phyloP scores from a whole-genome alignment of 1,140 invertebrate genomes.

The Wiebesia pumilae region DNA sequence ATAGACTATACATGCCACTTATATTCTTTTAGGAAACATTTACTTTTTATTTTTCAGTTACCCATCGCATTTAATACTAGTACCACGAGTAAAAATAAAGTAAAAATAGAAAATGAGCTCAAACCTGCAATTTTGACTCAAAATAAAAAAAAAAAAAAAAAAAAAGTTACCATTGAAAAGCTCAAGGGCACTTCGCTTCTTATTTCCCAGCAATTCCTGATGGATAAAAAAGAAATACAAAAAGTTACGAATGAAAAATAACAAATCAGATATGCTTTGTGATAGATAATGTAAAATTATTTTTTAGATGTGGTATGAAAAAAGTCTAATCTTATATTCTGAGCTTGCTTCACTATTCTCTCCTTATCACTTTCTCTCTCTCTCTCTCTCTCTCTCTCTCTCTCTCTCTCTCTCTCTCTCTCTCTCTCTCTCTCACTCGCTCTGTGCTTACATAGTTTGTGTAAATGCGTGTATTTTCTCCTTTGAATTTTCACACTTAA shows the following conservation, averaged over 20 bases:
- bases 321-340: too few relatives aligned
- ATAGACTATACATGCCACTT: conserved; percentile 22
- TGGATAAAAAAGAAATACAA: not conserved
- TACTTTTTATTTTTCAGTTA: not conserved
- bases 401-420: not conserved
- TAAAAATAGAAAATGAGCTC: not conserved
- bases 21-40: not conserved
- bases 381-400: not conserved
- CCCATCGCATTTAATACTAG: conserved; percentile 31
- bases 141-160: not conserved
- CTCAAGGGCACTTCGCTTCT: not conserved
- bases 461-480: too few relatives aligned
- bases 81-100: not conserved
- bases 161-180: conserved; percentile 11
- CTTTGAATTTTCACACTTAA: too few relatives aligned
- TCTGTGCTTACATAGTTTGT: too few relatives aligned
- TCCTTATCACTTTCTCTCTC: not conserved
- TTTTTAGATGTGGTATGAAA: conserved; percentile 51
- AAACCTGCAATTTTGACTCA: not conserved
- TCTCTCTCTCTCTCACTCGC: too few relatives aligned
- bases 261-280: not conserved
- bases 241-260: not conserved
- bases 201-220: conserved; percentile 16
- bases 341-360: too few relatives aligned
- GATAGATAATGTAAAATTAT: conserved; percentile 25